Conservation (phyloP, 2,888 invertebrate species). For the Lagria hirta region DNA sequence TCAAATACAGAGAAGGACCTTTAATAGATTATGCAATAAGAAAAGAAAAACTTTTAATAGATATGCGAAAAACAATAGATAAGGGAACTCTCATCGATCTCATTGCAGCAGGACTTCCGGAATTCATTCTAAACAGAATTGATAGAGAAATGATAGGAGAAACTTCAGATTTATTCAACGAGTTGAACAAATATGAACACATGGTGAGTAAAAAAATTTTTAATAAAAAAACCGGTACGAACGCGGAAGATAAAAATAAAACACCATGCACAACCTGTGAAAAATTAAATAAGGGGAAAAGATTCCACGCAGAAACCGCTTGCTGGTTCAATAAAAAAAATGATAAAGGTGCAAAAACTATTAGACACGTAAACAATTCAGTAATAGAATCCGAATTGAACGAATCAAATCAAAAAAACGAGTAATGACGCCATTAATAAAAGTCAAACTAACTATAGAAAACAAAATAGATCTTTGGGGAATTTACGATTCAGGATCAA, state of each 20-base stretch:
- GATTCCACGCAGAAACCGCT: background rate
- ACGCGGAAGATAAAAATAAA: constrained; percentile 4
- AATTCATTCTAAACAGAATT: constrained; percentile 8
- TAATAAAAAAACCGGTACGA: background rate
- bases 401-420: constrained; percentile 29
- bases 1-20: constrained; percentile 2
- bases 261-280: constrained; percentile 2
- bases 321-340: constrained; percentile 1
- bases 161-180: constrained; percentile 1
- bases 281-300: background rate
- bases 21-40: constrained; percentile 5
- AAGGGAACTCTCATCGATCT: constrained; percentile 1
- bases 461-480: constrained; percentile 21
- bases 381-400: constrained; percentile 5
- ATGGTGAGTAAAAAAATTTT: background rate
- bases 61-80: background rate
- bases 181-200: background rate
- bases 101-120: constrained; percentile 3
- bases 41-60: constrained; percentile 1
- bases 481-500: constrained; percentile 29
- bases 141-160: constrained; percentile 5
- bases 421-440: constrained; percentile 27
- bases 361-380: constrained; percentile 5
- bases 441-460: constrained; percentile 23
- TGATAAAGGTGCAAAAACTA: background rate